Percentiles rank a stretch among this genome's conserved stretches.
phyloP scores from a whole-genome alignment of 64 coral and sea anemone genomes.

The Hydrozoanthus tunicans region DNA sequence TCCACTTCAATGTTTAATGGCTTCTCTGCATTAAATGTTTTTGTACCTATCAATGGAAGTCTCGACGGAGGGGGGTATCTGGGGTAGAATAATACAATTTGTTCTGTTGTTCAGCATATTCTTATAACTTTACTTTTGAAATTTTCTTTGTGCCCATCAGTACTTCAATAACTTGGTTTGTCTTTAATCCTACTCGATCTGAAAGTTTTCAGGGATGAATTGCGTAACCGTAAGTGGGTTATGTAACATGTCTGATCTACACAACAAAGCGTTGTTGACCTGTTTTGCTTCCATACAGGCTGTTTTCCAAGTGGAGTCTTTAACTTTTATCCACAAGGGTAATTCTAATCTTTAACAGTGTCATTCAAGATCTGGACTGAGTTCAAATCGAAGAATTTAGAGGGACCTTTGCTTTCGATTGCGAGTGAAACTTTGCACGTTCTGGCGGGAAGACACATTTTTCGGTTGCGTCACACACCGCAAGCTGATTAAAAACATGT shows the following conservation, averaged over 20 bases:
- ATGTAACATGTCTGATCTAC: constrained; percentile 24
- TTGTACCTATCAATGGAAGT: too few species aligned
- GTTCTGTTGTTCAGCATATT: neutral
- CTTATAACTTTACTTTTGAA: neutral
- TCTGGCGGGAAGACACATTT: constrained; percentile 48
- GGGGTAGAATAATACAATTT: too few species aligned
- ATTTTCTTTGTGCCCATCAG: neutral
- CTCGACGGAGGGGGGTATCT: too few species aligned
- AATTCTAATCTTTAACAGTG: neutral
- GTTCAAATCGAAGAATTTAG: neutral
- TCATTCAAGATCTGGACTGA: neutral
- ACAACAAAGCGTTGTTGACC: neutral
- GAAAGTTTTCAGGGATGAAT: neutral
- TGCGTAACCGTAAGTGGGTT: constrained; percentile 43
- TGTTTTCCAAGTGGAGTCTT: neutral
- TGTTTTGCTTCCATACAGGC: neutral
- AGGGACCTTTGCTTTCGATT: neutral
- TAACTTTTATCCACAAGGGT: neutral
- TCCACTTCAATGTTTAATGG: too few species aligned
- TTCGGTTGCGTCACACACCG: constrained; percentile 70
- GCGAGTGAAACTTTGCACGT: neutral
- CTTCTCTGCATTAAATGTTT: too few species aligned
- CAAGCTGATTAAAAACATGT: constrained; percentile 21
- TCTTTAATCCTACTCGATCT: too few species aligned
- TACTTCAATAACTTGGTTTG: neutral